Evolutionary conservation across 2,888 invertebrate genomes (phyloP).

Genomic region (Cepaea hortensis): DNA sequence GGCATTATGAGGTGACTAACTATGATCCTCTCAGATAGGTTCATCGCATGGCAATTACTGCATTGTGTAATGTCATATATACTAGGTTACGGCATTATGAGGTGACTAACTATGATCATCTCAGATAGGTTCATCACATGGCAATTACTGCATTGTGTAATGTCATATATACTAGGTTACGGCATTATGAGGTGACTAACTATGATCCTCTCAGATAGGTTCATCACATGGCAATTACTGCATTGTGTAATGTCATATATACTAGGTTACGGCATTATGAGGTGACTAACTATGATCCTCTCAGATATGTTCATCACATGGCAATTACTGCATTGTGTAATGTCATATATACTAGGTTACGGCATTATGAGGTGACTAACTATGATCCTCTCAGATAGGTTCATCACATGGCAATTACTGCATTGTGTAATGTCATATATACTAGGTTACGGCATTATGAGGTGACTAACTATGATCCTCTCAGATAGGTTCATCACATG

Average conservation of each 20-base stretch:
- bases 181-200: not conserved
- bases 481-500: not conserved
- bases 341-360: not conserved
- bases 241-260: not conserved
- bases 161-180: not conserved
- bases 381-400: not conserved
- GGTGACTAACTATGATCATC: no score
- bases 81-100: not conserved
- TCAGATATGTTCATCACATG: not conserved
- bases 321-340: not conserved
- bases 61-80: not conserved
- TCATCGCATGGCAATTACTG: not conserved
- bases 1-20: not conserved
- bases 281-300: no score
- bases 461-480: no score
- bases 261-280: not conserved
- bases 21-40: not conserved
- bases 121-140: not conserved
- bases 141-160: not conserved
- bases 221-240: not conserved
- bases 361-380: not conserved
- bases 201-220: not conserved
- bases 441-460: not conserved
- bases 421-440: not conserved
- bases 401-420: not conserved